Base-by-base conservation (phyloP, 2,888 invertebrate species). In the Octodonta nipae region DNA sequence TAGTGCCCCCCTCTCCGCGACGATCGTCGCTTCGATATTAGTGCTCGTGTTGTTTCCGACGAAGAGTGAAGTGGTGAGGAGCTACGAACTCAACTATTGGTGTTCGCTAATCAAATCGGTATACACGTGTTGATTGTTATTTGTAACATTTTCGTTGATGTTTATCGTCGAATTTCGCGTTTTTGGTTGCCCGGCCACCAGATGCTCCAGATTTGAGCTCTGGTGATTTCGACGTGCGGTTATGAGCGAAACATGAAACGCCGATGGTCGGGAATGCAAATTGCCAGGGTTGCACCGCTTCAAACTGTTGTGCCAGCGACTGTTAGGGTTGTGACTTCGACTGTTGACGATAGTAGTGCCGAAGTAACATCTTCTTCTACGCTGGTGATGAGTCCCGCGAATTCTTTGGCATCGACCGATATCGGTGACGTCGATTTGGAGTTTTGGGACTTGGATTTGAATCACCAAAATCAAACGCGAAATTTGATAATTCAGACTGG, bases 381-480 rank as follows among this genome's bases (percentile, higher is more conserved):
- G 13, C 64, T 80, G 29, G 77, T 78, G 41, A 67, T 80, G 60
- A 71, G 76, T 49, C 79, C 81, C 29, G 75, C 76, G 42, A 75
- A 79, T 41, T 78, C 81, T 29, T 67, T 82, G 43, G 74, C 74
- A 43, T 80, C 22, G 45, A 75, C 80, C 12, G 80, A 82, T 47
- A 81, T 80, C 58, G 77, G 75, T 40, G 68, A 69, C 45, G 82
- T 82, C 39, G 82, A 83, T 51, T 68, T 83, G 43, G 86, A 85
- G 54, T 68, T 86, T 46, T 87, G 86, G 86, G 82, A 83, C 51
- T 56, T 75, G 52, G 74, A 75, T 52, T 56, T 73, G 32, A 71
- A 71, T 52, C 60, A 61, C 39, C 66, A 57, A 41, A 56, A 56
- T 38, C 55, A 56, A 42, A 43, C 50, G 26, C 41, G 56, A 33